Conservation (phyloP, 2,797 vertebrate genomes). For the Tokudaia muenninki region DNA sequence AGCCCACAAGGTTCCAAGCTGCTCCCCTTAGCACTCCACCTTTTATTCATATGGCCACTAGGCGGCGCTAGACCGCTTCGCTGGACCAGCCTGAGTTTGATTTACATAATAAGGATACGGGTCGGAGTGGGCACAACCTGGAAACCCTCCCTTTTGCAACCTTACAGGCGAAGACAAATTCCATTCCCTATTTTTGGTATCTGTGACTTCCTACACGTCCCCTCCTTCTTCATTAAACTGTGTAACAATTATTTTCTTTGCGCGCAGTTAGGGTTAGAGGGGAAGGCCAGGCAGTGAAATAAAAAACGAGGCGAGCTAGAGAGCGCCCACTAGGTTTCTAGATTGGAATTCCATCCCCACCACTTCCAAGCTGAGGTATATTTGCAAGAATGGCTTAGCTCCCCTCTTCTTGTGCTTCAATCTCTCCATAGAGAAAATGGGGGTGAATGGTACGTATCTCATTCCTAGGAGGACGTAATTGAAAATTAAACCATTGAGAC, state of each 20-base stretch:
- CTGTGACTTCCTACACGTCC: not conserved
- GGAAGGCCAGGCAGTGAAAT: not conserved
- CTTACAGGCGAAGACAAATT: not conserved
- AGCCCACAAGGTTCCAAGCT: not conserved
- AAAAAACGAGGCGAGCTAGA: not conserved
- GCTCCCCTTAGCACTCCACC: not conserved
- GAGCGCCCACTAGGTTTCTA: not conserved
- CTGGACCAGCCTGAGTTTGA: not conserved
- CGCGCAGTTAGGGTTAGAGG: not conserved
- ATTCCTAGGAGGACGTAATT: not conserved
- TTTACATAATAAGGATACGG: not conserved
- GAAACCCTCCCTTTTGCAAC: not conserved
- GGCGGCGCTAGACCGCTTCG: not conserved
- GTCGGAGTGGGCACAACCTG: not conserved
- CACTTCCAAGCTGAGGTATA: not conserved
- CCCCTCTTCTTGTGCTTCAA: not conserved
- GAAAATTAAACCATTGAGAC: not conserved
- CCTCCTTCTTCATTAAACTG: conserved; percentile 31
- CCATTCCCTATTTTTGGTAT: not conserved
- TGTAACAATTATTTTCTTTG: not conserved
- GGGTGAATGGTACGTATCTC: not conserved
- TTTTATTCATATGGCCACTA: not conserved
- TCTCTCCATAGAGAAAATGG: not conserved
- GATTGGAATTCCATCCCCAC: not conserved
- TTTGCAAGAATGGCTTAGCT: not conserved